phyloP scores from a whole-genome alignment of 2,113 vertebrate genomes.

The Psammodynastes pulverulentus region DNA sequence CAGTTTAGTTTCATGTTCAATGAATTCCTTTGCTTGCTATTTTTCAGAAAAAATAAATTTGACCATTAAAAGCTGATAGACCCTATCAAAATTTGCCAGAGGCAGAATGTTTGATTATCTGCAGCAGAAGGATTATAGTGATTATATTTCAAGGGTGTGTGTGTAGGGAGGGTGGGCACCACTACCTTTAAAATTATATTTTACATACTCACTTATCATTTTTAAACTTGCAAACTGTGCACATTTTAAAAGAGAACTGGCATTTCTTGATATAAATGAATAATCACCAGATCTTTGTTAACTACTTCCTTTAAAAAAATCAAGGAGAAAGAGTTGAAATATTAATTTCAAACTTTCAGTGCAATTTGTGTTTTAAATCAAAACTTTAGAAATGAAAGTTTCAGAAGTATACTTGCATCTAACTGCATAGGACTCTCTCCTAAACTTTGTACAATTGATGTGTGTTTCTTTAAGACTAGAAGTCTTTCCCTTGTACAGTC shows the following conservation, averaged over 20 bases:
- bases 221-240: constrained; percentile 15
- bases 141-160: constrained; percentile 37
- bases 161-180: constrained; percentile 6
- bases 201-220: constrained; percentile 42
- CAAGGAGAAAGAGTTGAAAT: not conserved
- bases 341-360: constrained; percentile 41
- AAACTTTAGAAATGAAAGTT: not conserved
- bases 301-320: not conserved
- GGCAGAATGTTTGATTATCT: constrained; percentile 53
- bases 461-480: not conserved
- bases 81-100: constrained; percentile 45
- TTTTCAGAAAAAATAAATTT: constrained; percentile 17
- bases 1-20: constrained; percentile 44
- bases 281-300: not conserved
- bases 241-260: constrained; percentile 35
- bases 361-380: constrained; percentile 17
- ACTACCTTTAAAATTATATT: constrained; percentile 45
- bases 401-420: not conserved
- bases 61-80: constrained; percentile 43
- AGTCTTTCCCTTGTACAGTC: not conserved
- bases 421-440: not conserved
- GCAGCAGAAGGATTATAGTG: constrained; percentile 42
- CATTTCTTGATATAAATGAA: constrained; percentile 34
- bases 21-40: constrained; percentile 46
- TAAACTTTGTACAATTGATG: not conserved